Conservation (phyloP, 2,888 invertebrate genomes). For the Lomographa bimaculata region DNA sequence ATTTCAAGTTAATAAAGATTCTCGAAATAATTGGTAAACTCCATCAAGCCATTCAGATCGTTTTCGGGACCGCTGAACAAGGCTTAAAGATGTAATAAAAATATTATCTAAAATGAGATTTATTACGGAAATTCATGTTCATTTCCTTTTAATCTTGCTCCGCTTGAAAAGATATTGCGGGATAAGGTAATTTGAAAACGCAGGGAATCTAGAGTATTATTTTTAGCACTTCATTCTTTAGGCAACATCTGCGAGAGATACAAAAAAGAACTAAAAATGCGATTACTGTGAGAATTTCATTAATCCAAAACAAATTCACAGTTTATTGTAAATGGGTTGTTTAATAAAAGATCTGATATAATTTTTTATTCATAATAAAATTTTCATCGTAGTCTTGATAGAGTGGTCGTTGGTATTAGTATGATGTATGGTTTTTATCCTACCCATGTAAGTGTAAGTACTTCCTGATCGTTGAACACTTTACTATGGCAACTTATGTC, state of each 20-base stretch:
- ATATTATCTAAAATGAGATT: constrained; percentile 21
- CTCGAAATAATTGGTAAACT: constrained; percentile 11
- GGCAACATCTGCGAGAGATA: background rate
- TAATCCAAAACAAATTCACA: no score
- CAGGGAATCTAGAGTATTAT: background rate
- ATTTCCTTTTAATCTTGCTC: constrained; percentile 17
- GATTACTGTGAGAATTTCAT: no score
- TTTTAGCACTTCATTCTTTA: constrained; percentile 1
- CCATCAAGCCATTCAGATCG: constrained; percentile 12
- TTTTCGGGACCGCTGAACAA: constrained; percentile 18
- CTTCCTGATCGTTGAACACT: no score
- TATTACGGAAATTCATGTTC: constrained; percentile 19
- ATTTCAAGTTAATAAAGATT: background rate
- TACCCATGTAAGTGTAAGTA: no score
- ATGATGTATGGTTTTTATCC: no score
- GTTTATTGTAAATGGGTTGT: no score
- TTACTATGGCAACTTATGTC: no score
- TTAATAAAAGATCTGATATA: no score
- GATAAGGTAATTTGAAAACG: constrained; percentile 10
- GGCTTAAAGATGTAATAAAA: constrained; percentile 23
- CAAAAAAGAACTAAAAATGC: no score
- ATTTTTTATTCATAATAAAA: no score
- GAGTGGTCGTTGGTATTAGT: no score
- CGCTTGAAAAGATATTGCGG: constrained; percentile 1
- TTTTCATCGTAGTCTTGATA: no score